Base-by-base conservation (phyloP, 2,797 vertebrate species). In the Leptoclinus maculatus region DNA sequence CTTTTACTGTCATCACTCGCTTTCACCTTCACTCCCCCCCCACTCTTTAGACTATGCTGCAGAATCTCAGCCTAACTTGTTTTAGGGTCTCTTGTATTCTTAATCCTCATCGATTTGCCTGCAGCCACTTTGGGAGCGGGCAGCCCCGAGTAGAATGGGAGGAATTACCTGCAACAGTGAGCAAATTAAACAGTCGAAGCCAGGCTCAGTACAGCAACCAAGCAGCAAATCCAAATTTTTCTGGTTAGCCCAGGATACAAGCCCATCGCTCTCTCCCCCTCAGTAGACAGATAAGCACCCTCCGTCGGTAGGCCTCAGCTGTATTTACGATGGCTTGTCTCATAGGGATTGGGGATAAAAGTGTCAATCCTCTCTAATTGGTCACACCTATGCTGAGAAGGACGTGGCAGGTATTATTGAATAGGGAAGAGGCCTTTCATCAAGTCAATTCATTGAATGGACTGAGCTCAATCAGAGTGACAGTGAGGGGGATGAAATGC, bases 121-220 rank as follows among this genome's bases (percentile, higher is more conserved):
- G 75, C 78, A 89, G 88, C 83, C 84, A 76, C 83, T 89, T 77
- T 88, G 79, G 83, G 85, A 85, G 74, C 41, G 69, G 69, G 68
- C 80, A 71, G 65, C 73, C 78, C 41, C 25, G 17, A 79, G 76
- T 66, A n/a, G 74, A 91, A 91, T 83, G 84, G 81, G 85, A 90
- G 81, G 92, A 93, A 92, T 92, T 84, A 92, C 91, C 87, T 91
- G 90, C 91, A 92, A 91, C 86, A 79, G 51, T 80, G 87, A 87
- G 86, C 91, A 94, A 93, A 94, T 94, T 88, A 94, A 94, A 91
- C 83, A 87, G 84, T 88, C 83, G 75, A 76, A 86, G 79, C 59
- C 54, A 13, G 84, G 83, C 85, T 91, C 85, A 86, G 76, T 59
- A 74, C 78, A 75, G 85, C 89, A 66, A 72, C 84, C 84, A 89